Percentiles rank a stretch among this genome's conserved stretches.
phyloP scores from a whole-genome alignment of 2,797 vertebrate genomes.

The Myotis daubentonii region DNA sequence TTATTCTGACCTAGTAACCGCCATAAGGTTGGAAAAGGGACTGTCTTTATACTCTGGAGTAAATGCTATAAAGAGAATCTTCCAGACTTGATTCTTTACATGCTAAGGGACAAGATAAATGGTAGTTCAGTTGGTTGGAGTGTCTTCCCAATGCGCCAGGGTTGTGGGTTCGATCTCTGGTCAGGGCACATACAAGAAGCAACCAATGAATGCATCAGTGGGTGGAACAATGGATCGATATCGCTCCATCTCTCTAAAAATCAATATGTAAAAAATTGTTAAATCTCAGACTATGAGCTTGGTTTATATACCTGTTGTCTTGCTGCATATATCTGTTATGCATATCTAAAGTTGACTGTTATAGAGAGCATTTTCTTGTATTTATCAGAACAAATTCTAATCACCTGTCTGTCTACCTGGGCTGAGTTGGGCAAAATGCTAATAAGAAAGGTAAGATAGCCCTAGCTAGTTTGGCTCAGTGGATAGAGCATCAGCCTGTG shows the following conservation, averaged over 20 bases:
- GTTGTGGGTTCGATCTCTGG: too few species aligned
- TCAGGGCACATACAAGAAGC: too few species aligned
- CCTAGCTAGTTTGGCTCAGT: too few species aligned
- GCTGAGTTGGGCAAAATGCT: background rate
- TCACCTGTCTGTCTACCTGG: background rate
- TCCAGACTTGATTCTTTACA: background rate
- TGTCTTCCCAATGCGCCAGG: too few species aligned
- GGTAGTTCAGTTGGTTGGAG: too few species aligned
- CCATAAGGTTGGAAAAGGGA: background rate
- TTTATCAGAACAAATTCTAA: background rate
- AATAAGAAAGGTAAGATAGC: background rate
- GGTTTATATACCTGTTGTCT: background rate
- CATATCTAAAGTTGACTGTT: conserved; percentile 6
- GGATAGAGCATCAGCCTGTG: too few species aligned
- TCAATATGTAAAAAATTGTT: background rate
- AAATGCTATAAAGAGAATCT: background rate
- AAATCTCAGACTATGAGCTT: background rate
- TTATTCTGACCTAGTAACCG: background rate
- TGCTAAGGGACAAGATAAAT: background rate
- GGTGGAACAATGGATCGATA: too few species aligned
- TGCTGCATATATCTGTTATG: background rate
- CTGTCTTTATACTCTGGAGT: background rate
- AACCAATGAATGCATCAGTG: too few species aligned
- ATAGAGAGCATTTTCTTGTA: background rate
- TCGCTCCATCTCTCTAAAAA: too few species aligned